Base-by-base conservation (phyloP, 2,113 vertebrate species). In the Candoia aspera region DNA sequence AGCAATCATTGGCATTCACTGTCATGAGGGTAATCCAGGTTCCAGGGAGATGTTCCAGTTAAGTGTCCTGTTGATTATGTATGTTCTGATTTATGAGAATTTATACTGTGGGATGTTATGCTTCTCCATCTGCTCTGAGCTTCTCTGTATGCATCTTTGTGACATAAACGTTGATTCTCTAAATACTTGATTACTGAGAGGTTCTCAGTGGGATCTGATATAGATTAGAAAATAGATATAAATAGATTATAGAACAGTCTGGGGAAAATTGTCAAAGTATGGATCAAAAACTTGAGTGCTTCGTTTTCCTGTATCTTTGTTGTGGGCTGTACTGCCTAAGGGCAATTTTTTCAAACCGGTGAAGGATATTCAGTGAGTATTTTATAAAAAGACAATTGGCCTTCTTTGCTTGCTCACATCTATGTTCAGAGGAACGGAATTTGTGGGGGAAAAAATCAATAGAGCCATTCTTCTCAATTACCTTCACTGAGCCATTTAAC, bases 401-500 rank as follows among this genome's bases (percentile, higher is more conserved):
- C 26, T 92, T 84, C 90, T 92, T 86, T 93, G n/a, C 89, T 92
- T 26, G 68, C 54, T 90, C 84, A 85, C 87, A 92, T 92, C 92
- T 90, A 55, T 19, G 88, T 90, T 95, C 86, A 88, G 84, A 91
- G 60, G 91, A 93, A 93, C 73, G 94, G 91, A 90, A 93, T 93
- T 95, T 91, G 57, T 79, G 33, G 73, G 85, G 91, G 91, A 54
- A n/a, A 91, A 94, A 94, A 93, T 93, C 79, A 55, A 42, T 90
- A 91, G 29, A 90, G 92, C 83, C 57, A 3, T 92, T 95, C 91
- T 88, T 96, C 58, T 90, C 92, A 95, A 96, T 94, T 89, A 94
- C 93, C 59, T 94, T 90, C 64, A 91, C 90, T 90, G 79, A 90
- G 93, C 68, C 59, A 79, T 0, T 0, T 49, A 86, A 54, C 73